Evolutionary conservation across 1,140 invertebrate genomes (phyloP), one percentile per base, ranked within the genome.

Genomic region (Carcinoscorpius rotundicauda): DNA sequence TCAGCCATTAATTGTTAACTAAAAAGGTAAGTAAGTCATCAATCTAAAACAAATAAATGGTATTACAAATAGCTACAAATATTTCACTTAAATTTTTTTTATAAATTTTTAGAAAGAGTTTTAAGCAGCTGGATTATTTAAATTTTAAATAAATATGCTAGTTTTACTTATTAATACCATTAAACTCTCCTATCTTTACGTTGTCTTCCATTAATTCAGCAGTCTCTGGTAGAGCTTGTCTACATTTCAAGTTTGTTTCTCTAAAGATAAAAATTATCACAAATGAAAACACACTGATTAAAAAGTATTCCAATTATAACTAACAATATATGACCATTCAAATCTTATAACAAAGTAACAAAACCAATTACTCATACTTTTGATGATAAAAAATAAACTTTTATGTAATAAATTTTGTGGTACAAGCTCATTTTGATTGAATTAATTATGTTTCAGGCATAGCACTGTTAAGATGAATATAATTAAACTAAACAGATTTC

Each of bases 221-320:
- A 63, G 95, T 98, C 80, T 97, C 94, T 60, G 86, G 78, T 72
- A 97, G 82, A 77, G 93, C 94, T 78, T 95, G 91, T 68, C 92
- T 86, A 78, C 91, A 94, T 81, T 97, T 97, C 70, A 97, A 80
- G 82, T 97, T 97, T 64, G 94, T 97, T 80, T 97, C 94, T 63
- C 89, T 92, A 75, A 3, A 79, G 79, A 73, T 67, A 71, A 67
- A 70, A 61, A 72, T 58, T 70, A 49, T 55, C 8, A 55, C 53
- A 55, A 8, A 2, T n/a, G n/a, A 55, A 55, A 55, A 55, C 2
- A 9, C n/a, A n/a, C 3, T 29, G 29, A 55, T 1, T 2, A 3
- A 8, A 3, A 9, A 55, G n/a, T 9, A 9, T 55, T 55, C n/a
- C 53, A 55, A 55, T 55, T 55, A n/a, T 9, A 55, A n/a, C 8